Base-by-base conservation (phyloP, 2,888 invertebrate species). In the Clanis bilineata region DNA sequence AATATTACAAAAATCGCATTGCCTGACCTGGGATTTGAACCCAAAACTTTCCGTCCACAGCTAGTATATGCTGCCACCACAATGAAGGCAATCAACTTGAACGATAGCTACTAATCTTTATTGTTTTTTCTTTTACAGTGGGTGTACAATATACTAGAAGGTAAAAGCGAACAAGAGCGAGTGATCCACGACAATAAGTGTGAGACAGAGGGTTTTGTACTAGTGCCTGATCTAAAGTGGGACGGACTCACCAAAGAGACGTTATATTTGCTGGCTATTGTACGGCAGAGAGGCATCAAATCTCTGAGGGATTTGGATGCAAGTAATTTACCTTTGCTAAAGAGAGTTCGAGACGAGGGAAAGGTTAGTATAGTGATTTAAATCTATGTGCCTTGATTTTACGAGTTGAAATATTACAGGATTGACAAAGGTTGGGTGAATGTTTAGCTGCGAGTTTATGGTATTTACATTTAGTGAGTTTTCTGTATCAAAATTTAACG, bases 201-300 rank as follows among this genome's bases (percentile, higher is more conserved):
- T 79, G 94, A 96, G 1, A 93, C 94, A 47, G 94, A 88, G 64
- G 98, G 99, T 0, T 99, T 99, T 81, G 92, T 99, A 12, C 85
- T 99, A 12, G 77, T 98, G 0, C 98, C 98, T 0, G 99, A 99
- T 87, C 92, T 99, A 60, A 99, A 99, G 86, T 99, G 99, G 99
- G 97, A 98, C 86, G 97, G 97, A 12, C 84, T 94, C 47, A 86
- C 85, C 15, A 89, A 95, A 18, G 96, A 97, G 74, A 96, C 96
- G 0, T 86, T 99, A 12, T 98, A 99, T 82, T 86, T 97, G 6
- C 87, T 98, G 59, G 99, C 97, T 0, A 95, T 99, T 61, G 93
- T 95, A 0, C 94, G 95, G 68, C 93, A 94, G 65, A 94, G 93
- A 67, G 95, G 94, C 56, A 93, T 99, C 5, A 96, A 95, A 81